These are phyloP conservation scores for Homalodisca vitripennis DNA, from an alignment of 1,140 invertebrate species.

Conservation along the genomic window DNA sequence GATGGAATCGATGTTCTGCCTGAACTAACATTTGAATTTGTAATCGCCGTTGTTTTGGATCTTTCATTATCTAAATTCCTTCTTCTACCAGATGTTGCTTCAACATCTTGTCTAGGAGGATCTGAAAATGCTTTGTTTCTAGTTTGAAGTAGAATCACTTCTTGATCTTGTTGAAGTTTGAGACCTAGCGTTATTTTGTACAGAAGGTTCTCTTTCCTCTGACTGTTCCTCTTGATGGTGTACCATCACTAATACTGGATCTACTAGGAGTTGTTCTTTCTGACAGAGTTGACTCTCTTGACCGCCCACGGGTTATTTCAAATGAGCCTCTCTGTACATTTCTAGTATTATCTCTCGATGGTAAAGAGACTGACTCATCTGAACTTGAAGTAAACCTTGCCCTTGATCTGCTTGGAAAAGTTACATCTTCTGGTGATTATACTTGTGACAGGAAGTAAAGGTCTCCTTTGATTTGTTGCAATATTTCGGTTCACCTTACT, in stretches of 20 bases:
- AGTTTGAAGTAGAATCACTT: not conserved
- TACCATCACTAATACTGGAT: not conserved
- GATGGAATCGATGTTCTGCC: not conserved
- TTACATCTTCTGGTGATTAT: slow-evolving; percentile 20
- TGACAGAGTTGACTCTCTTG: not conserved
- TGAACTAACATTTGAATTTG: not conserved
- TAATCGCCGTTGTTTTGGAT: not conserved
- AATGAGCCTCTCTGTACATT: not conserved
- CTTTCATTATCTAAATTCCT: slow-evolving; percentile 4
- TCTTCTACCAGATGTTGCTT: slow-evolving; percentile 1
- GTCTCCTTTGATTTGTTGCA: slow-evolving; percentile 7
- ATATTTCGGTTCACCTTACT: not conserved
- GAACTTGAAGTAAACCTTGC: not conserved
- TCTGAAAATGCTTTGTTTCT: not conserved
- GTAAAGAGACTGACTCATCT: not conserved
- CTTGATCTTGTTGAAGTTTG: not conserved
- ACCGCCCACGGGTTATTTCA: not conserved
- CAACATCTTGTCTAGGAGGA: slow-evolving; percentile 1
- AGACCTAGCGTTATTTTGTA: no score
- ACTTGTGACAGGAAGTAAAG: not conserved
- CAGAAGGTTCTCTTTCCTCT: not conserved
- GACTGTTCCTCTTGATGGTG: not conserved
- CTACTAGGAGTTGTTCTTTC: not conserved
- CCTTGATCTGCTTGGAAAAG: not conserved
- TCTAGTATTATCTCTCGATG: not conserved